phyloP scores from a whole-genome alignment of 2,113 vertebrate species.

The Lophotis ruficrista region DNA sequence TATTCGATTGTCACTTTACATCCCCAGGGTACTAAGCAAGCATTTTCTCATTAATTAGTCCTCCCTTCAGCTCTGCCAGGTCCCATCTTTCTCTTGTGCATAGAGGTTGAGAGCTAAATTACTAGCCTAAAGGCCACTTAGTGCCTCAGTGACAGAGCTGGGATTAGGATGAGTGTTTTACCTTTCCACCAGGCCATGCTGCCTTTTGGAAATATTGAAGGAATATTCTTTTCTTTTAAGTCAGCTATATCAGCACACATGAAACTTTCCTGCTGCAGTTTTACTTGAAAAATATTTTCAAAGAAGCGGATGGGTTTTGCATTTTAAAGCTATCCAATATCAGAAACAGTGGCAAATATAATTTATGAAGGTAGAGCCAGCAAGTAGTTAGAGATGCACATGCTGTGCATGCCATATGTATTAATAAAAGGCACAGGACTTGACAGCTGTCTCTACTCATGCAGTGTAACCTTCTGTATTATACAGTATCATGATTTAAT shows the following conservation, averaged over 20 bases:
- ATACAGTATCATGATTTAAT: conserved; percentile 72
- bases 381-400: conserved; percentile 50
- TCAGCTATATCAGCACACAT: neutral
- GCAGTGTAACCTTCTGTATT: conserved; percentile 63
- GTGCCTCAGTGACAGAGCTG: neutral
- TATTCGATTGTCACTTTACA: neutral
- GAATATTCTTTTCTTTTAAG: neutral
- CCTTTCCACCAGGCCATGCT: neutral
- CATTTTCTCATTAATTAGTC: neutral
- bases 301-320: neutral
- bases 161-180: neutral
- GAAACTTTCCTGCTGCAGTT: neutral
- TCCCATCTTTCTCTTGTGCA: neutral
- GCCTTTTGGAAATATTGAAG: neutral
- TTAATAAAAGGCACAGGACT: conserved; percentile 65
- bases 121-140: neutral
- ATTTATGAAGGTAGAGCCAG: conserved; percentile 50
- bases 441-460: conserved; percentile 63
- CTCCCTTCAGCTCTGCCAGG: neutral
- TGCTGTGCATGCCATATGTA: conserved; percentile 56
- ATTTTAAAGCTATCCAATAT: conserved; percentile 19
- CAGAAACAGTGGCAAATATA: conserved; percentile 19
- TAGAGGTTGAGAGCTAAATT: neutral
- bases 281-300: conserved; percentile 13
- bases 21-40: neutral